Percentiles rank a stretch among this genome's conserved stretches.
These are phyloP conservation scores for Tragopan temminckii DNA, from an alignment of 2,797 vertebrate genomes.

Conservation along the genomic window DNA sequence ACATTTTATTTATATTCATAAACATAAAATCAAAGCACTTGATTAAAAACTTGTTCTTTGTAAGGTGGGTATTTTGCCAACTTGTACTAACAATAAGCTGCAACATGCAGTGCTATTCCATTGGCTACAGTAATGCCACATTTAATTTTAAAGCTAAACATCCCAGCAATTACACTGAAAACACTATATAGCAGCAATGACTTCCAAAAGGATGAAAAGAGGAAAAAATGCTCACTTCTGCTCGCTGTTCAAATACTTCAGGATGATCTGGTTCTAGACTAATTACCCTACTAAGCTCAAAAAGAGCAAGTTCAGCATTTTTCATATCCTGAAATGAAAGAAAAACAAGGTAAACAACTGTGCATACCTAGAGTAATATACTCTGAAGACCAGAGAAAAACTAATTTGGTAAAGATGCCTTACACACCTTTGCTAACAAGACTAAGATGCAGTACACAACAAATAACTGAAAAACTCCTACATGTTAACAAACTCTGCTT, in stretches of 20 bases:
- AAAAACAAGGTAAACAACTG: conserved; percentile 7
- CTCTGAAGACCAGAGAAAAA: background rate
- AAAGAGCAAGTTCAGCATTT: conserved; percentile 95
- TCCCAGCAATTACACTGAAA: background rate
- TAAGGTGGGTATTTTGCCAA: background rate
- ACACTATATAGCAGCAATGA: background rate
- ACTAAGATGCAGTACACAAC: background rate
- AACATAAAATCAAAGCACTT: background rate
- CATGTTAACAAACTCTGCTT: background rate
- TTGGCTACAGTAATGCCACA: background rate
- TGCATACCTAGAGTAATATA: background rate
- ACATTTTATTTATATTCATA: background rate
- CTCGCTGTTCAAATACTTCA: conserved; percentile 96
- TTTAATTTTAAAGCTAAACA: background rate
- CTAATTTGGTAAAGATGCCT: background rate
- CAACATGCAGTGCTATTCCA: background rate
- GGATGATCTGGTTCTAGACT: conserved; percentile 91
- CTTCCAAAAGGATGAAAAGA: background rate
- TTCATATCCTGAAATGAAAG: conserved; percentile 91
- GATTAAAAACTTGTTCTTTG: background rate
- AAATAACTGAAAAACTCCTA: background rate
- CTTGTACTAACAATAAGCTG: background rate
- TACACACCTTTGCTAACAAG: background rate
- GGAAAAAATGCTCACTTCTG: conserved; percentile 87
- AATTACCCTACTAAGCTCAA: conserved; percentile 94